Base-by-base conservation (phyloP, 2,113 vertebrate species). In the Sylvia atricapilla region DNA sequence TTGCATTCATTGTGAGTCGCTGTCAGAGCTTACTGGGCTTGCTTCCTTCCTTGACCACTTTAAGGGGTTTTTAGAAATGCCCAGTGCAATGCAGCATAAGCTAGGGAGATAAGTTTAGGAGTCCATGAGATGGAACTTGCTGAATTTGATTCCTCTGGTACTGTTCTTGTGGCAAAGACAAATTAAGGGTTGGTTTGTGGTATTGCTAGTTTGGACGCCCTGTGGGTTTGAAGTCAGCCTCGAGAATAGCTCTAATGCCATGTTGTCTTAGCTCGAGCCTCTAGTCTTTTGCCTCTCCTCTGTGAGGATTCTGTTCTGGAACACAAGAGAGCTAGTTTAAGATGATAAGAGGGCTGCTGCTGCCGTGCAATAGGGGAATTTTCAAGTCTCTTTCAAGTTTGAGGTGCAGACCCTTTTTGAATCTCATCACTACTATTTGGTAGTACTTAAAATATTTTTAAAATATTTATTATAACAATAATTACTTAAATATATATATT, bases 141-240 rank as follows among this genome's bases (percentile, higher is more conserved):
- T 94, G 92, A 81, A 84, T 94, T 74, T 60, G 44, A 84, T 77
- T 90, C 64, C 80, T 92, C 60, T 87, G 39, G 75, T 80, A 10
- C 59, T 77, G 74, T 63, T 92, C 85, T 84, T 90, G 76, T 68
- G 80, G 90, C 84, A 80, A 94, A 92, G 63, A 72, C 72, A 90
- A 92, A 94, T 96, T 50, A 84, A 74, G 68, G 80, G 92, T 94
- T 95, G 92, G 94, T 91, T 93, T 94, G 92, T 92, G 94, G 83
- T 70, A 41, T 64, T 88, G 52, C 92, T 96, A 68, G 90, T 92
- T 94, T 75, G 89, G 77, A 90, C 21, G 68, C 92, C 41, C 79
- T 84, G 72, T 96, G 88, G 93, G 60, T 86, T 94, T 28, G 7
- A 74, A 95, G 85, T 59, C 85, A 90, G 44, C 82, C 85, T 91